These are phyloP conservation scores for Varanus salvator DNA, from an alignment of 2,113 vertebrate species.

Conservation along the genomic window DNA sequence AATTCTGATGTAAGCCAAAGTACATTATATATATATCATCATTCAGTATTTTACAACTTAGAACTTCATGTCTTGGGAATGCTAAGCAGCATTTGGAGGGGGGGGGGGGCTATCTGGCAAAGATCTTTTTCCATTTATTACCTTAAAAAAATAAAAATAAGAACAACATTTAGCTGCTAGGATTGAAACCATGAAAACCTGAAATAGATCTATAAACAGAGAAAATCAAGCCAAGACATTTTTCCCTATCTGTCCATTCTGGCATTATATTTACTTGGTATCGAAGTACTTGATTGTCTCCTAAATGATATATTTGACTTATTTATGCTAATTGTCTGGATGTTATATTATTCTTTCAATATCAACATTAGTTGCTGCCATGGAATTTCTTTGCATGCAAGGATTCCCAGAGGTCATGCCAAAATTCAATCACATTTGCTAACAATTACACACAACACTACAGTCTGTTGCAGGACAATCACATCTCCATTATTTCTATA, in stretches of 20 bases:
- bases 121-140: not conserved
- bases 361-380: not conserved
- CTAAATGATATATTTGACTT: constrained; percentile 16
- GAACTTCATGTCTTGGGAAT: not conserved
- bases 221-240: not conserved
- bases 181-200: not conserved
- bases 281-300: not conserved
- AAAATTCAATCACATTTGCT: constrained; percentile 20
- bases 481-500: not conserved
- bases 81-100: not conserved
- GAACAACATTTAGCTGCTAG: not conserved
- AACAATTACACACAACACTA: not conserved
- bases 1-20: not conserved
- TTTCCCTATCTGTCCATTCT: not conserved
- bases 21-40: not conserved
- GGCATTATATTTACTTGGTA: not conserved
- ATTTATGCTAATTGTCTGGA: constrained; percentile 20
- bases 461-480: not conserved
- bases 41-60: not conserved
- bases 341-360: constrained; percentile 16
- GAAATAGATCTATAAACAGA: constrained; percentile 8
- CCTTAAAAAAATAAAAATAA: not conserved
- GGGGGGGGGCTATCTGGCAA: not conserved
- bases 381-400: not conserved
- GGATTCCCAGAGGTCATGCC: not conserved